Evolutionary conservation across 2,113 vertebrate species (phyloP).

Genomic region (Hemicordylus capensis): DNA sequence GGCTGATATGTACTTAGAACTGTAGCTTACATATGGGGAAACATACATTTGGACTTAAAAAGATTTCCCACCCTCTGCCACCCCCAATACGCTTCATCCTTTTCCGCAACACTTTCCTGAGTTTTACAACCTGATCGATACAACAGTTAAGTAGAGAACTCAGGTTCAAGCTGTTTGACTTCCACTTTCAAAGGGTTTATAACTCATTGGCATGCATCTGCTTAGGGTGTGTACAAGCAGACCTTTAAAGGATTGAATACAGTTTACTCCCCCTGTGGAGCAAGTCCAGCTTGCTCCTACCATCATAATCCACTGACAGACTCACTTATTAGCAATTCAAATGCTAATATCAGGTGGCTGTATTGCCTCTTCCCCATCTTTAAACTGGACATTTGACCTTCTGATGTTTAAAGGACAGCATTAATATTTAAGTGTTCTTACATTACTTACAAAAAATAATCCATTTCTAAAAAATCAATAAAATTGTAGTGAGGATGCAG

Average conservation of each 20-base stretch:
- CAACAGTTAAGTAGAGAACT: background rate
- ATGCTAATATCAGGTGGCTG: background rate
- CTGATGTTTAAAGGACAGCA: background rate
- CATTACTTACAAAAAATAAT: conserved; percentile 7
- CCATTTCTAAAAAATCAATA: background rate
- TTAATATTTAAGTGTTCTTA: conserved; percentile 23
- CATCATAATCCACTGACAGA: background rate
- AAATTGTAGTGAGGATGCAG: conserved; percentile 17
- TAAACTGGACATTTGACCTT: background rate
- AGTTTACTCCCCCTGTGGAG: background rate
- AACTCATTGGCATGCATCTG: background rate
- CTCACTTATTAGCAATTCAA: background rate
- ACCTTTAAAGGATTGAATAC: background rate
- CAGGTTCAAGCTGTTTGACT: background rate
- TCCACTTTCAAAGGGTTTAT: too few relatives aligned
- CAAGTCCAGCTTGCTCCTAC: background rate
- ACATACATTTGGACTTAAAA: too few relatives aligned
- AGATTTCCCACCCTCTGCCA: too few relatives aligned
- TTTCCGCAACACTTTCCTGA: background rate
- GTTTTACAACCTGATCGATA: background rate
- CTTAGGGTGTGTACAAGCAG: background rate
- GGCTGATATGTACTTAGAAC: background rate
- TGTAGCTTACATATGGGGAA: background rate
- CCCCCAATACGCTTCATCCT: background rate
- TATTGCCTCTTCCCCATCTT: background rate